Conservation (phyloP, 2,113 vertebrate species). For the Sceloporus undulatus region DNA sequence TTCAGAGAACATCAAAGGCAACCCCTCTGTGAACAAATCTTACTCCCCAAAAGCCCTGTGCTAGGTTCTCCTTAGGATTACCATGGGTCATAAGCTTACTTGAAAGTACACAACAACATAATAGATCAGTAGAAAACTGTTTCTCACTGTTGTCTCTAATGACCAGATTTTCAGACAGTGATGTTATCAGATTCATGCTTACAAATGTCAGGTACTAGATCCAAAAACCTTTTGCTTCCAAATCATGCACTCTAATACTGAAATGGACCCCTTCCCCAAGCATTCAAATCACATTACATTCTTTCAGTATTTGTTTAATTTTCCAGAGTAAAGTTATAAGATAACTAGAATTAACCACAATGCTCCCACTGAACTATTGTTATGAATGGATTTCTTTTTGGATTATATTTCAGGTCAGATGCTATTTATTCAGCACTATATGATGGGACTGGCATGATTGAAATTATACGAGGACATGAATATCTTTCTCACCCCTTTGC, state of each 20-base stretch:
- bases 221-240: background rate
- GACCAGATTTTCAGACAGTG: background rate
- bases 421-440: constrained; percentile 98
- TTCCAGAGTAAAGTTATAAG: constrained; percentile 12
- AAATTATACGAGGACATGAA: constrained; percentile 95
- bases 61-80: too few species aligned
- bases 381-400: constrained; percentile 36
- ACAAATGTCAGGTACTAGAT: background rate
- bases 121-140: too few species aligned
- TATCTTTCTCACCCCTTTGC: constrained; percentile 98
- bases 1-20: too few species aligned
- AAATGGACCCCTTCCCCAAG: background rate
- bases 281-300: background rate
- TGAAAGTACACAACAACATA: too few species aligned
- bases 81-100: too few species aligned
- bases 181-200: background rate
- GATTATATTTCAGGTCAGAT: constrained; percentile 87
- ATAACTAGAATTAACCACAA: constrained; percentile 21
- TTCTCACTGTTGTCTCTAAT: background rate
- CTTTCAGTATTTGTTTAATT: constrained; percentile 11
- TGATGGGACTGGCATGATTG: constrained; percentile 92
- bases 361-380: constrained; percentile 23
- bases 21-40: too few species aligned
- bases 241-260: too few species aligned
- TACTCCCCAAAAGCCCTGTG: too few species aligned